Evolutionary conservation across 2,797 vertebrate genomes (phyloP).

Genomic region (Natrix natrix): DNA sequence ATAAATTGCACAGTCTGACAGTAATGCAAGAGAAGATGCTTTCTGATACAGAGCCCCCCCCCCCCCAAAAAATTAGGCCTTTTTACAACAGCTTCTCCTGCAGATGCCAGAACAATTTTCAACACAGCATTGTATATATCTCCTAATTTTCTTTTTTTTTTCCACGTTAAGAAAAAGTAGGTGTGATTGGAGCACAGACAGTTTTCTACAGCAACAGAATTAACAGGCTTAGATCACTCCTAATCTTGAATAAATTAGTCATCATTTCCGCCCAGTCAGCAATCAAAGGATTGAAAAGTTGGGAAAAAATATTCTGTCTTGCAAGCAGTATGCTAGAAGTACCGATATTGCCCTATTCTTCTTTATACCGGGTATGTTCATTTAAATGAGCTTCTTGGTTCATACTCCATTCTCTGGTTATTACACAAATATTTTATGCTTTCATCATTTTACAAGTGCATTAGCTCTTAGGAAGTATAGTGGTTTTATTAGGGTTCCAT

Average conservation of each 20-base stretch:
- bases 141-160: background rate
- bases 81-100: background rate
- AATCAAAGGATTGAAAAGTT: background rate
- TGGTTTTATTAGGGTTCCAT: conserved; percentile 62
- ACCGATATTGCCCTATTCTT: conserved; percentile 11
- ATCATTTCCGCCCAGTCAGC: background rate
- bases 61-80: background rate
- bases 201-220: background rate
- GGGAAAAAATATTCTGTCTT: background rate
- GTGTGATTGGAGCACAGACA: background rate
- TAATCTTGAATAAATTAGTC: background rate
- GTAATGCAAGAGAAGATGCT: background rate
- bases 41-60: background rate
- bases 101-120: background rate
- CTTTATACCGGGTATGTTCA: conserved; percentile 50
- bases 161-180: background rate
- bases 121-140: background rate
- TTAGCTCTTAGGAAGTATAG: conserved; percentile 60
- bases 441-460: conserved; percentile 57
- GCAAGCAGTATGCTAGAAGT: background rate
- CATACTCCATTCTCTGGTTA: conserved; percentile 45
- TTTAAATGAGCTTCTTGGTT: conserved; percentile 48
- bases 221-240: background rate
- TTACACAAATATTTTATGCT: conserved; percentile 62
- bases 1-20: background rate